phyloP scores from a whole-genome alignment of 2,888 invertebrate genomes.

The Priocnemis perturbator region DNA sequence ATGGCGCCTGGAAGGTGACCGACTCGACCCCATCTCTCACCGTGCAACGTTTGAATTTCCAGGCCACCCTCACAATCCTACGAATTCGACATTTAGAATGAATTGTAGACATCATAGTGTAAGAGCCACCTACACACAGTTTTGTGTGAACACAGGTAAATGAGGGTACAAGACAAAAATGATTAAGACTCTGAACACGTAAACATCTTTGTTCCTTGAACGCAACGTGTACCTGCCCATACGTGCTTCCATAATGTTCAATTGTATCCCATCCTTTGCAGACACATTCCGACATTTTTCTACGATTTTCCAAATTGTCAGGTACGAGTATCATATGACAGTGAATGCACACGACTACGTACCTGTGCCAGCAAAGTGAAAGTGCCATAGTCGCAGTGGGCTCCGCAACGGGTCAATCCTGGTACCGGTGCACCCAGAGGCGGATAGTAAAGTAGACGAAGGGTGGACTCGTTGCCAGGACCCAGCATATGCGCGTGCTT shows the following conservation, averaged over 20 bases:
- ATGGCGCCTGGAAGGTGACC: constrained; percentile 87
- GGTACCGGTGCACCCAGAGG: constrained; percentile 75
- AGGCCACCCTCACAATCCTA: constrained; percentile 87
- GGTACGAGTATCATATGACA: no score
- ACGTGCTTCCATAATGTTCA: no score
- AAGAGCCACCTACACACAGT: no score
- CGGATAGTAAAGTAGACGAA: constrained; percentile 85
- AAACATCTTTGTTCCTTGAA: no score
- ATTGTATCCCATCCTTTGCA: no score
- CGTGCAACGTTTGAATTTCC: constrained; percentile 81
- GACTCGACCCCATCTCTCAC: constrained; percentile 84
- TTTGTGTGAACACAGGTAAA: no score
- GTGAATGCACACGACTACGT: not conserved
- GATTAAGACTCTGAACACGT: no score
- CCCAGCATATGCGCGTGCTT: constrained; percentile 83
- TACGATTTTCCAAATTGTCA: no score
- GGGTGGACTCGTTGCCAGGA: constrained; percentile 80
- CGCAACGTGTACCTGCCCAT: no score
- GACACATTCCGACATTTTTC: no score
- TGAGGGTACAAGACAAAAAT: no score
- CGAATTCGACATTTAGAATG: constrained; percentile 4
- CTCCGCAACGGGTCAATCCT: constrained; percentile 81
- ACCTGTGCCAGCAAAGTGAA: constrained; percentile 83
- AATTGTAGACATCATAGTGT: not conserved
- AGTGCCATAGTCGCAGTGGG: constrained; percentile 86